These are phyloP conservation scores for Amniataba percoides DNA, from an alignment of 2,797 vertebrate genomes.

Conservation along the genomic window DNA sequence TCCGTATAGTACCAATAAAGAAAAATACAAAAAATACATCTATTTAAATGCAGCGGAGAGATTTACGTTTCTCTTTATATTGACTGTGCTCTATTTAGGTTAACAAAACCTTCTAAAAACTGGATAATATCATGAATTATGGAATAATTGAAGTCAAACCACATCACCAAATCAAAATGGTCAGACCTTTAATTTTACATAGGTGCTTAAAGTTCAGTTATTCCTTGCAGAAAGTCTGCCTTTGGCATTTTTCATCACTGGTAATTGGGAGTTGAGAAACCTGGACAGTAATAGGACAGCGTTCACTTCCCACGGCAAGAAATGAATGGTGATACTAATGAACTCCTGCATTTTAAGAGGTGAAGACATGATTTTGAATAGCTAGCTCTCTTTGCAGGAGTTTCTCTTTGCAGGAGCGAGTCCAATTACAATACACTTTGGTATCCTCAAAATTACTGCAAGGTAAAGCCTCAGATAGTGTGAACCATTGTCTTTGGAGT, in stretches of 20 bases:
- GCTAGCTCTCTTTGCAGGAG: slow-evolving; percentile 26
- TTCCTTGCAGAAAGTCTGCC: slow-evolving; percentile 32
- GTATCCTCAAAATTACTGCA: slow-evolving; percentile 55
- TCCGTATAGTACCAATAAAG: neutral
- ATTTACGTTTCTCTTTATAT: neutral
- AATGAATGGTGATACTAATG: slow-evolving; percentile 47
- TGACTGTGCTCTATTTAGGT: neutral
- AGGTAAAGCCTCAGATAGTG: slow-evolving; percentile 60
- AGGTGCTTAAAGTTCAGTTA: slow-evolving; percentile 20
- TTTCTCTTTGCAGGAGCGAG: slow-evolving; percentile 37
- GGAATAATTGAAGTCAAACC: slow-evolving; percentile 14
- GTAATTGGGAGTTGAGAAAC: slow-evolving; percentile 47
- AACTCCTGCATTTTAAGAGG: slow-evolving; percentile 49
- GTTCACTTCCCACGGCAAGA: slow-evolving; percentile 29
- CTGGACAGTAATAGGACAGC: slow-evolving; percentile 18
- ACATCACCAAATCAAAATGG: slow-evolving; percentile 16
- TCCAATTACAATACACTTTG: slow-evolving; percentile 59
- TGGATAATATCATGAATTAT: slow-evolving; percentile 7
- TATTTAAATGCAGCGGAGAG: neutral
- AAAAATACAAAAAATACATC: neutral
- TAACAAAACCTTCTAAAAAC: neutral
- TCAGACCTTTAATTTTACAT: slow-evolving; percentile 20
- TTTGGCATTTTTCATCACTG: slow-evolving; percentile 37
- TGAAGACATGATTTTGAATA: slow-evolving; percentile 39
- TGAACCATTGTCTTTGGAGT: slow-evolving; percentile 67